Evolutionary conservation across 2,113 vertebrate species (phyloP).

Genomic region (Prunella himalayana): DNA sequence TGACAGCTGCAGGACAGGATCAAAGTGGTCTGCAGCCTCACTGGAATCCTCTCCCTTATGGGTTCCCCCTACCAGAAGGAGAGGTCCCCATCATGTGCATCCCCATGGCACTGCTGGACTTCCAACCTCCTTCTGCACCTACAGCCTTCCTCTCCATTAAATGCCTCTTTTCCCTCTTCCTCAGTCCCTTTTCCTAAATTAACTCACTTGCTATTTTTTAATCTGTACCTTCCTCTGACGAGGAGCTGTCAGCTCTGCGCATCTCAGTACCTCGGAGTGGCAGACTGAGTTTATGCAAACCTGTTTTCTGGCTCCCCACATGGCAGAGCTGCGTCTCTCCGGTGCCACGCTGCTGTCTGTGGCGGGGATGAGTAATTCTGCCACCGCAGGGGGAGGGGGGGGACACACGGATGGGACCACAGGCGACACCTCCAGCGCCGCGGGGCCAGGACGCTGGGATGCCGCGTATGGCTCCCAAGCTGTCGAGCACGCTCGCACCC

Average conservation of each 20-base stretch:
- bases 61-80: neutral
- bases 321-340: neutral
- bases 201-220: neutral
- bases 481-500: accelerated
- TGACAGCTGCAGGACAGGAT: neutral
- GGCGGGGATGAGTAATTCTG: neutral
- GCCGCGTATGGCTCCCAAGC: neutral
- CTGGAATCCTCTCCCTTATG: neutral
- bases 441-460: neutral
- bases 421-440: neutral
- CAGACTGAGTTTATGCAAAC: constrained; percentile 29
- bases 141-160: neutral
- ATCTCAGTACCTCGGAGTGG: neutral
- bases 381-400: accelerated
- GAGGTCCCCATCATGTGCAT: accelerated
- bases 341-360: neutral
- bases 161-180: neutral
- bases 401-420: neutral
- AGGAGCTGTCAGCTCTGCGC: constrained; percentile 15
- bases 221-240: neutral
- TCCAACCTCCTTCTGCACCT: neutral
- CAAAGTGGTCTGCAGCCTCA: neutral
- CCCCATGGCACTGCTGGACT: neutral
- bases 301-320: neutral
- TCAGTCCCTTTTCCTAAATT: neutral